These are phyloP conservation scores for Amiota minor DNA, from an alignment of 2,888 invertebrate genomes.

Conservation along the genomic window DNA sequence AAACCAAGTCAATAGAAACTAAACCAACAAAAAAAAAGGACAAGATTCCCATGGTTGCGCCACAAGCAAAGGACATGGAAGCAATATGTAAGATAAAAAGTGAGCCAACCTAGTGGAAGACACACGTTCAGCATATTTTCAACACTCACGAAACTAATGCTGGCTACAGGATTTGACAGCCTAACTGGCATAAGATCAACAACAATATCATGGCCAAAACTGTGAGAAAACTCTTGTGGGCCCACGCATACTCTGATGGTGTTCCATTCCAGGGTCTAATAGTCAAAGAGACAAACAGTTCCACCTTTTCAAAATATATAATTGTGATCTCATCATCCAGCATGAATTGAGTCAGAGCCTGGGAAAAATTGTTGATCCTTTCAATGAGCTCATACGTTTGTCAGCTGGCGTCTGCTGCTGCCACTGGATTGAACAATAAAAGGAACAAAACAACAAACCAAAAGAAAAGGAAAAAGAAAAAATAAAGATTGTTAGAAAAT, in stretches of 20 bases:
- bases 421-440: not conserved
- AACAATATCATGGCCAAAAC: conserved; percentile 13
- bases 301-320: not conserved
- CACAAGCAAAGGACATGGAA: not conserved
- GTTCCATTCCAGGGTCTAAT: not conserved
- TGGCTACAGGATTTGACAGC: too few species aligned
- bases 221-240: not conserved
- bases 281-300: not conserved
- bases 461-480: too few species aligned
- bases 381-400: conserved; percentile 7
- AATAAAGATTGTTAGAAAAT: not conserved
- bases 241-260: conserved; percentile 7
- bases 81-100: conserved; percentile 5
- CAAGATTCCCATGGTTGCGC: conserved; percentile 11
- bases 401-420: not conserved
- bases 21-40: not conserved
- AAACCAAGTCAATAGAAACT: conserved; percentile 9
- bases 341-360: conserved; percentile 1
- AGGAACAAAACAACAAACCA: too few species aligned
- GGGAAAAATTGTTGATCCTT: conserved; percentile 18
- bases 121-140: conserved; percentile 23
- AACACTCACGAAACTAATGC: not conserved
- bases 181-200: conserved; percentile 5
- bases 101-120: conserved; percentile 10
- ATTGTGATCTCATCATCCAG: not conserved